Conservation (phyloP, 64 coral and sea anemone genomes). For the Montipora capricornis region DNA sequence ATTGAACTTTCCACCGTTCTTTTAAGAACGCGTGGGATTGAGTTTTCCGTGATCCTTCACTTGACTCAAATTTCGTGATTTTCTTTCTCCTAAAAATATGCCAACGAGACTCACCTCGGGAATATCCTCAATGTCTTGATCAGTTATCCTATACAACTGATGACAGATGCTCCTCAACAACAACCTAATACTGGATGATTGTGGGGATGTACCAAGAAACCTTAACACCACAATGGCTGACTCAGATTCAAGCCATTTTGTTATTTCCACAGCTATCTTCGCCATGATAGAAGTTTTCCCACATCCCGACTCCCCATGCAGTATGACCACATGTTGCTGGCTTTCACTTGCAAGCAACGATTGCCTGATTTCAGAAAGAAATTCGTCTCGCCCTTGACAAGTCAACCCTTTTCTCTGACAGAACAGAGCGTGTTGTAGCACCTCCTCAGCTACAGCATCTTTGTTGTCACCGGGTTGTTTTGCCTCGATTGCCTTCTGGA, state of each 20-base stretch:
- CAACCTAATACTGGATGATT: slow-evolving; percentile 81
- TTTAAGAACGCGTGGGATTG: too few relatives aligned
- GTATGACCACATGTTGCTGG: slow-evolving; percentile 35
- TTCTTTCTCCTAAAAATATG: background rate
- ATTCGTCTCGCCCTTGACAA: slow-evolving; percentile 81
- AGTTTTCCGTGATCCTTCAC: background rate
- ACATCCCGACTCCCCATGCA: slow-evolving; percentile 90
- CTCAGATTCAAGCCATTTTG: slow-evolving; percentile 75
- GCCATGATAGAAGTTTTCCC: slow-evolving; percentile 98
- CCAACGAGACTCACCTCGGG: slow-evolving; percentile 71
- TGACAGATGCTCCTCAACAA: slow-evolving; percentile 81
- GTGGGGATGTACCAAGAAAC: slow-evolving; percentile 90
- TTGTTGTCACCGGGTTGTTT: slow-evolving; percentile 65
- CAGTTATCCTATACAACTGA: slow-evolving; percentile 77
- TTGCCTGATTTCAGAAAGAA: slow-evolving; percentile 65
- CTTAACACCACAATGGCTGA: slow-evolving; percentile 71
- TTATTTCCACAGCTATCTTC: slow-evolving; percentile 70
- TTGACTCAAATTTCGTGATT: background rate
- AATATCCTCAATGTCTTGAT: slow-evolving; percentile 34
- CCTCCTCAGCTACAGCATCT: slow-evolving; percentile 76
- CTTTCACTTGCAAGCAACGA: slow-evolving; percentile 49
- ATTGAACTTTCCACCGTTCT: too few relatives aligned
- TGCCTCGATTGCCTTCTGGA: slow-evolving; percentile 68
- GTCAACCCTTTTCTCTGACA: slow-evolving; percentile 90
- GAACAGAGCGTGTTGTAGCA: slow-evolving; percentile 88